Evolutionary conservation across 1,140 invertebrate genomes (phyloP).

Genomic region (Aphidius gifuensis): DNA sequence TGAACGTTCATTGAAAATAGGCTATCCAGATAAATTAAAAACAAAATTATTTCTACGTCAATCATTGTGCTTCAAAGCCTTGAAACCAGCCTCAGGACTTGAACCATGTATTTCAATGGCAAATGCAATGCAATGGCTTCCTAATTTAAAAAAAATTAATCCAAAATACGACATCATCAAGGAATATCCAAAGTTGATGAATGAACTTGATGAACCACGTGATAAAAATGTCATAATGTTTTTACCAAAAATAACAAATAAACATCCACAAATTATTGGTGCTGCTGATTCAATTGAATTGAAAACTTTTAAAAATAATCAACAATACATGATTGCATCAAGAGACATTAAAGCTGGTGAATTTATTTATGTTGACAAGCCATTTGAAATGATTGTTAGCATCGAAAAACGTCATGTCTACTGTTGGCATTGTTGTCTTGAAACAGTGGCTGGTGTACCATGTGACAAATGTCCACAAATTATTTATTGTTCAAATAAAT

Average conservation of each 20-base stretch:
- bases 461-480: constrained; percentile 62
- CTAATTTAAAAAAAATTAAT: too few relatives aligned
- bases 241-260: background rate
- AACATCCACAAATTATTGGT: constrained; percentile 11
- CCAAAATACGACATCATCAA: too few relatives aligned
- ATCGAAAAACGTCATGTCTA: constrained; percentile 59
- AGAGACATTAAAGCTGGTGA: constrained; percentile 67
- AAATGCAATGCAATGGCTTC: background rate
- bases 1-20: too few relatives aligned
- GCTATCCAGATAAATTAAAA: too few relatives aligned
- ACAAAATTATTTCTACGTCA: constrained; percentile 7
- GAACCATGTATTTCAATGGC: background rate
- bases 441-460: constrained; percentile 60
- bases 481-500: constrained; percentile 68
- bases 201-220: background rate
- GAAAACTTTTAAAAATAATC: constrained; percentile 48
- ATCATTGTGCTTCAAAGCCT: background rate
- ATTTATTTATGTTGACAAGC: constrained; percentile 70
- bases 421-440: constrained; percentile 73
- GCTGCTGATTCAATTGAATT: constrained; percentile 6
- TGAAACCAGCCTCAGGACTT: background rate
- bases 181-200: background rate
- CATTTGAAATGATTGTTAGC: constrained; percentile 67
- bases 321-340: constrained; percentile 61
- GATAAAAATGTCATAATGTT: constrained; percentile 1